Evolutionary conservation across 2,888 invertebrate species (phyloP).

Genomic region (Tanytarsus gracilentus): DNA sequence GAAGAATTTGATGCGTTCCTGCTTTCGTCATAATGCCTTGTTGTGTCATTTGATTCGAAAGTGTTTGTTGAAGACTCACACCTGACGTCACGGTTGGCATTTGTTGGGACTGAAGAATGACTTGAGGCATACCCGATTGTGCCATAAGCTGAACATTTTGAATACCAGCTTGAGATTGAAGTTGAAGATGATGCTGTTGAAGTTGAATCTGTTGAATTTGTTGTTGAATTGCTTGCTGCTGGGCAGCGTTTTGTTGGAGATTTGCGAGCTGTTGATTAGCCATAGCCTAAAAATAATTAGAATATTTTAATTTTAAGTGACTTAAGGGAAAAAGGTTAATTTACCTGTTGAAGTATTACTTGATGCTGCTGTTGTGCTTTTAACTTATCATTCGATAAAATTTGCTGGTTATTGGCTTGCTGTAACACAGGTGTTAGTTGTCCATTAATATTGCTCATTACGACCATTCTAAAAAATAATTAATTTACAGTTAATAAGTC

Average conservation of each 20-base stretch:
- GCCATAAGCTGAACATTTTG: constrained; percentile 45
- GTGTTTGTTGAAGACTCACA: constrained; percentile 10
- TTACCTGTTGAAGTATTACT: constrained; percentile 34
- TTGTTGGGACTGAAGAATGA: constrained; percentile 34
- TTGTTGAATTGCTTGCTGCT: constrained; percentile 35
- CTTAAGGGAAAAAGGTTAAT: too few relatives aligned
- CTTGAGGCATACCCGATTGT: constrained; percentile 36
- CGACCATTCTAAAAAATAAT: constrained; percentile 39
- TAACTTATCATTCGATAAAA: constrained; percentile 6
- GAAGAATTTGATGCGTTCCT: constrained; percentile 18
- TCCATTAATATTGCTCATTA: constrained; percentile 42
- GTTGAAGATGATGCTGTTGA: constrained; percentile 43
- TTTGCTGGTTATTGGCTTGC: constrained; percentile 3
- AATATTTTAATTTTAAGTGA: neutral
- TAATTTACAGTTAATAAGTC: neutral
- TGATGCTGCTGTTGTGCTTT: constrained; percentile 34
- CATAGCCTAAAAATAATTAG: constrained; percentile 11
- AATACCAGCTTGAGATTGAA: constrained; percentile 46
- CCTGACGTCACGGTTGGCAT: constrained; percentile 35
- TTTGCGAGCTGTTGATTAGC: constrained; percentile 25
- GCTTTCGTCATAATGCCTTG: constrained; percentile 29
- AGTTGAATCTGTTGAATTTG: constrained; percentile 39
- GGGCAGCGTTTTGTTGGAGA: constrained; percentile 37
- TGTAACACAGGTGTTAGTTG: constrained; percentile 14
- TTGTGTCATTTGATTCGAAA: constrained; percentile 31